Percentiles rank a stretch among this genome's conserved stretches.
Conservation (phyloP, 2,888 invertebrate species). For the Druceiella hillmani region DNA sequence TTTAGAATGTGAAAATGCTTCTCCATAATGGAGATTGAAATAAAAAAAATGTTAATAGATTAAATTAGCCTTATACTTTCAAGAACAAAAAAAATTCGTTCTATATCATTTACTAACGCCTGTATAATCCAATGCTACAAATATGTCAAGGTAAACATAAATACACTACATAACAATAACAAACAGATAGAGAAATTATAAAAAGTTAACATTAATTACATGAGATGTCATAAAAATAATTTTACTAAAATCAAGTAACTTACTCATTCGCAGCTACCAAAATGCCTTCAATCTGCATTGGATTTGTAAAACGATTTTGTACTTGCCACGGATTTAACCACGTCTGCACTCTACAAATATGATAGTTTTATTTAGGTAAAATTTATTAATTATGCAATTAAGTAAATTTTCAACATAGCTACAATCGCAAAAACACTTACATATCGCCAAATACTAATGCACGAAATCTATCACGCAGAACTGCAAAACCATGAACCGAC, state of each 20-base stretch:
- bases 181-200: too few species aligned
- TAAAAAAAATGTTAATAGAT: too few species aligned
- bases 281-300: slow-evolving; percentile 58
- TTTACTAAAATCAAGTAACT: slow-evolving; percentile 29
- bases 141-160: too few species aligned
- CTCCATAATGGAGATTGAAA: too few species aligned
- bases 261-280: slow-evolving; percentile 53
- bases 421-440: too few species aligned
- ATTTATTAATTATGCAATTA: background rate
- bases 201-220: slow-evolving; percentile 4
- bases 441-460: slow-evolving; percentile 19
- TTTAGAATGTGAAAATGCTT: too few species aligned
- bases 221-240: background rate
- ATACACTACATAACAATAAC: too few species aligned
- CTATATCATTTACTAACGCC: too few species aligned
- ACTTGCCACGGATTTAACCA: slow-evolving; percentile 71
- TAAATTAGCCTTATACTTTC: too few species aligned
- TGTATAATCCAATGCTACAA: too few species aligned
- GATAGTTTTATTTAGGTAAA: slow-evolving; percentile 7
- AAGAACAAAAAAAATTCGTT: too few species aligned
- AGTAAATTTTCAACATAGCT: background rate
- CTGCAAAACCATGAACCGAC: slow-evolving; percentile 26
- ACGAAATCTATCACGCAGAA: slow-evolving; percentile 16
- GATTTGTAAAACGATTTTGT: slow-evolving; percentile 57
- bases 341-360: slow-evolving; percentile 51